Evolutionary conservation across 92 coral and sea anemone genomes (phyloP).

Genomic region (Virgularia gustaviana): DNA sequence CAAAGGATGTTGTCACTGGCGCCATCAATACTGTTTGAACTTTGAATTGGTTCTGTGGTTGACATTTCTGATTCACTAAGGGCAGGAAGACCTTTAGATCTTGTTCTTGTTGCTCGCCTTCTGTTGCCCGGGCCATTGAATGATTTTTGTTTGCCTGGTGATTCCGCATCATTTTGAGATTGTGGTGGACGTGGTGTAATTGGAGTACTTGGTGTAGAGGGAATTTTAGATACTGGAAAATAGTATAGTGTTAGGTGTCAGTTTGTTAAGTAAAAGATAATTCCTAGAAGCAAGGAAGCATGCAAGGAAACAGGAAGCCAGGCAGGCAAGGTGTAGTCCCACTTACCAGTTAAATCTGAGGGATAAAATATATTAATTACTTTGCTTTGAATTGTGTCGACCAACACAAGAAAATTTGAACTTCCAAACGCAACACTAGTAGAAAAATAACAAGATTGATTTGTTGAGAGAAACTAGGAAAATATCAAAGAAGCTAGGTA

Average conservation of each 20-base stretch:
- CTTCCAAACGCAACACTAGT: constrained; percentile 80
- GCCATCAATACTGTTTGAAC: constrained; percentile 53
- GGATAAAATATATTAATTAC: constrained; percentile 75
- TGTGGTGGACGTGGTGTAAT: constrained; percentile 65
- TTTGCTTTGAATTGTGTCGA: constrained; percentile 81
- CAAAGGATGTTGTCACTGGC: constrained; percentile 82
- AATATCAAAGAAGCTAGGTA: background rate
- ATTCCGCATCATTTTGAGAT: background rate
- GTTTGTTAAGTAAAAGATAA: constrained; percentile 4
- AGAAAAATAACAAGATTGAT: background rate
- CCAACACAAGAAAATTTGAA: constrained; percentile 71
- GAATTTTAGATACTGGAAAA: constrained; percentile 29
- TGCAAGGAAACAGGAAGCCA: background rate
- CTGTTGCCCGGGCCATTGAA: constrained; percentile 70
- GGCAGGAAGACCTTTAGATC: constrained; percentile 41
- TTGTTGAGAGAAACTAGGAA: background rate
- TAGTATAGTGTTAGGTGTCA: too few species aligned
- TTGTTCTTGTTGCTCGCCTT: constrained; percentile 42
- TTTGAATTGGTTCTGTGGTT: constrained; percentile 44
- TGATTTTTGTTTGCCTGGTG: too few species aligned
- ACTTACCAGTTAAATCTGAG: constrained; percentile 82
- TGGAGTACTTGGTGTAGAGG: constrained; percentile 57
- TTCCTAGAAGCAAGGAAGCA: background rate
- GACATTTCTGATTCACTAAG: constrained; percentile 52
- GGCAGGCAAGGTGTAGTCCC: background rate